Conservation (phyloP, 2,888 invertebrate genomes). For the Endomychus coccineus region DNA sequence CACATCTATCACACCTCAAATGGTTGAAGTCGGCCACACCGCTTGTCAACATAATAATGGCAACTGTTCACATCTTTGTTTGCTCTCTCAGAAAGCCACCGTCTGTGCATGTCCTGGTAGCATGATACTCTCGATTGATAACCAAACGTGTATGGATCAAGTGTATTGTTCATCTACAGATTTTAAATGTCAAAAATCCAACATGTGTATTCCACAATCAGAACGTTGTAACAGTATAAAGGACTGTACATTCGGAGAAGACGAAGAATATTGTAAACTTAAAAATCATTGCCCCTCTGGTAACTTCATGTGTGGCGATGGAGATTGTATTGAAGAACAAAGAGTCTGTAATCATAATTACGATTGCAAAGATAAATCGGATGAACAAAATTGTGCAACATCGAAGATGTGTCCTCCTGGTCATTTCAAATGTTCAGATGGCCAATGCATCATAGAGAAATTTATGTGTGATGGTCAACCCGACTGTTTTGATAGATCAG, state of each 20-base stretch:
- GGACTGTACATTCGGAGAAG: slow-evolving; percentile 34
- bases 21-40: slow-evolving; percentile 40
- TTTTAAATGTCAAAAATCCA: slow-evolving; percentile 43
- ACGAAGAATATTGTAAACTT: slow-evolving; percentile 37
- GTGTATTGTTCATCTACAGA: slow-evolving; percentile 43
- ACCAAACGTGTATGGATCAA: slow-evolving; percentile 51
- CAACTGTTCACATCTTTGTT: slow-evolving; percentile 69
- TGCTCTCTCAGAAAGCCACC: slow-evolving; percentile 42
- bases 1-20: slow-evolving; percentile 44
- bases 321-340: slow-evolving; percentile 45
- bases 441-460: slow-evolving; percentile 46
- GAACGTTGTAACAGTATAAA: slow-evolving; percentile 36
- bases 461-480: slow-evolving; percentile 47
- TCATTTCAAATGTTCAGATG: slow-evolving; percentile 47
- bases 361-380: slow-evolving; percentile 52
- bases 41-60: slow-evolving; percentile 54
- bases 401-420: slow-evolving; percentile 39
- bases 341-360: slow-evolving; percentile 47
- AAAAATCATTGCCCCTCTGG: slow-evolving; percentile 38
- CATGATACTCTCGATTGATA: slow-evolving; percentile 47
- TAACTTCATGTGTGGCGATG: slow-evolving; percentile 50
- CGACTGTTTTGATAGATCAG: slow-evolving; percentile 47
- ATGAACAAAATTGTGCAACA: slow-evolving; percentile 48
- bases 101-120: slow-evolving; percentile 62
- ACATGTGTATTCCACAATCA: slow-evolving; percentile 42